Base-by-base conservation (phyloP, 2,888 invertebrate genomes). In the Dryococelus australis region DNA sequence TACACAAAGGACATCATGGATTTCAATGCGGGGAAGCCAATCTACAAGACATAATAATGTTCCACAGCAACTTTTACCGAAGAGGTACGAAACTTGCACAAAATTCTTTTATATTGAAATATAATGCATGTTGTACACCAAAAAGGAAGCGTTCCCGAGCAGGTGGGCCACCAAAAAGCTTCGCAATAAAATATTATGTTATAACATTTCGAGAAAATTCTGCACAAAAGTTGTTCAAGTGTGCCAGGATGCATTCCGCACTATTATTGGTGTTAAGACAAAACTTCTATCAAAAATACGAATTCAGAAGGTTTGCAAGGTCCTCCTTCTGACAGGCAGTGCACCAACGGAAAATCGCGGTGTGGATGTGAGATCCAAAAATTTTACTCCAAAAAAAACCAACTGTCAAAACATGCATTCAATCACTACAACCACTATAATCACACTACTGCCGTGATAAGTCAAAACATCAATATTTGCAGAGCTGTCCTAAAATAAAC, bases 111-210 rank as follows among this genome's bases (percentile, higher is more conserved):
- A 65, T 65, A 8, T 65, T 65, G 65, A 65, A 65, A 65, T 65
- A 65, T 65, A 65, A 8, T 65, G 65, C 65, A 65, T 65, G 65
- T 65, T 16, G 65, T 65, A 65, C 65, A 65, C 65, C 65, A 20
- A 8, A 65, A 65, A 8, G 65, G 10, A 65, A 65, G 65, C 65
- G 65, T 65, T 65, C 65, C 65, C 8, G 65, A 65, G 65, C 16
- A 65, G 65, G 65, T n/a, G n/a, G n/a, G n/a, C 65, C 65, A 65
- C 65, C 65, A 65, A 65, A 65, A 65, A 65, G 16, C 65, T 65
- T 65, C 65, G 24, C 65, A 65, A 65, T n/a, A n/a, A n/a, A n/a
- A n/a, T n/a, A n/a, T n/a, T n/a, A n/a, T n/a, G n/a, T n/a, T n/a
- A n/a, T n/a, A 20, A 65, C 65, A 65, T 20, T 65, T 65, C 65